Percentiles rank a stretch among this genome's conserved stretches.
These are phyloP conservation scores for Leucania comma DNA, from an alignment of 2,888 invertebrate genomes.

Conservation along the genomic window DNA sequence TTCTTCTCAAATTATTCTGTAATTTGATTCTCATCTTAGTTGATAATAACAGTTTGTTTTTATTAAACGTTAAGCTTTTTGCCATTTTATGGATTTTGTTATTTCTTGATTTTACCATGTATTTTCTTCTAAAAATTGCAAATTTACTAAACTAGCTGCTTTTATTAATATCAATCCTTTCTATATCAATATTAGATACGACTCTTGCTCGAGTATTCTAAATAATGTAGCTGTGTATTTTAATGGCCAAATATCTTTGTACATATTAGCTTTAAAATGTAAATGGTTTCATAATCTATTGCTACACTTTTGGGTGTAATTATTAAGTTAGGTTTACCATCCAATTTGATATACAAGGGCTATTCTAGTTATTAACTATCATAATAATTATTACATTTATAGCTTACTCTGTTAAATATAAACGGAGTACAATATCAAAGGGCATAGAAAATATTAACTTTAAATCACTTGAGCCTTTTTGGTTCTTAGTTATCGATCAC, in stretches of 20 bases:
- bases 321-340: constrained; percentile 9
- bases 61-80: not conserved
- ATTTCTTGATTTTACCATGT: not conserved
- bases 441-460: not conserved
- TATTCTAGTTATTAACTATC: not conserved
- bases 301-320: constrained; percentile 36
- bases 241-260: constrained; percentile 68
- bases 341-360: constrained; percentile 4
- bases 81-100: not conserved
- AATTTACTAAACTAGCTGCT: not conserved
- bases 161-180: constrained; percentile 52
- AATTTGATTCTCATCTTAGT: constrained; percentile 11
- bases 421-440: constrained; percentile 7
- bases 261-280: constrained; percentile 59
- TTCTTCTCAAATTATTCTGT: constrained; percentile 29
- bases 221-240: constrained; percentile 60
- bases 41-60: not conserved
- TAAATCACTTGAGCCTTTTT: constrained; percentile 1
- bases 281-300: constrained; percentile 37
- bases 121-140: not conserved
- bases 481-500: constrained; percentile 8
- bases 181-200: constrained; percentile 42
- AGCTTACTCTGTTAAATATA: constrained; percentile 1
- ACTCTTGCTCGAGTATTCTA: constrained; percentile 53
- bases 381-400: constrained; percentile 17